Base-by-base conservation (phyloP, 2,888 invertebrate genomes). In the Spialia ferax region DNA sequence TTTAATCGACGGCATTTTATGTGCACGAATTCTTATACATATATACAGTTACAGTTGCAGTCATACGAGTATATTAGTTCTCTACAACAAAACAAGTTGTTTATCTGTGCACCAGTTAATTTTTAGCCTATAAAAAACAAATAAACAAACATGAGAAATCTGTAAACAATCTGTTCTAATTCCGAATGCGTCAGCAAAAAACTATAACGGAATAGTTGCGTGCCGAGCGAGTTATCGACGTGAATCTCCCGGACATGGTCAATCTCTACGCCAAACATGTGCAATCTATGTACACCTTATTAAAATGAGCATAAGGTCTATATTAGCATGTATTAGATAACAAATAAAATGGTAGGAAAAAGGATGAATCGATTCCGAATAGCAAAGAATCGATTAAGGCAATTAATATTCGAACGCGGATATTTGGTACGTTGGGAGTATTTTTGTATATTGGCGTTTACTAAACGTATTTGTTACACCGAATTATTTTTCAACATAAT, bases 181-280 rank as follows among this genome's bases (percentile, higher is more conserved):
- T 75, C 70, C 70, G 71, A 75, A 75, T 62, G 74, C 69, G 65
- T 69, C 70, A 71, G 70, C 70, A 80, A 79, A 80, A 81, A 81
- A 75, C 69, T 74, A 75, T 78, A 80, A 75, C 81, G 80, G 77
- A 86, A 75, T 65, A 73, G 71, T 76, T 82, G 83, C 86, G 84
- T 85, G 83, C 69, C 82, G 88, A 86, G 88, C 87, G 88, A 89
- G 75, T 90, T 90, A 89, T 87, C 83, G 85, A 84, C 77, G 87
- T 88, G 89, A 63, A 88, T 86, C 87, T 87, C 92, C 93, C 86
- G 91, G 91, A 91, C 73, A 74, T 57, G 59, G 42, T 54, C 61
- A 65, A 65, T 65, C 65, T 65, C 52, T 59, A 23, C 29, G 11
- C 54, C 18, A 35, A 29, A 18, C 13, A 8, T 13, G 15, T 65